Percentiles rank a stretch among this genome's conserved stretches.
Conservation (phyloP, 2,113 vertebrate species). For the Muntiacus muntjak region DNA sequence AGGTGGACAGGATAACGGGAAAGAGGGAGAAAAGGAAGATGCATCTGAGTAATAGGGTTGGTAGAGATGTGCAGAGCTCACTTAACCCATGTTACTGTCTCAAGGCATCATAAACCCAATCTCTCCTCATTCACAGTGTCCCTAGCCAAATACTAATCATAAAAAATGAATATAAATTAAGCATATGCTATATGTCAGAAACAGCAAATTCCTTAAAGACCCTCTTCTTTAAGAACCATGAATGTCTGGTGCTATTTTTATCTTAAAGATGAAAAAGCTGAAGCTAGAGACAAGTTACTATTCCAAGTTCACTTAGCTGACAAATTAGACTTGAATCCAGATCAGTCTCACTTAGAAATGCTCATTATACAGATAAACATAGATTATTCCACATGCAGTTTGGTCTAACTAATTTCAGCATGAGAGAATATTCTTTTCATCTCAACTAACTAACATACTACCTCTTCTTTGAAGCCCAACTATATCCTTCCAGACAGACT, state of each 20-base stretch:
- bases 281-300: not conserved
- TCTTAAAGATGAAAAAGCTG: constrained; percentile 1
- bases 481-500: not conserved
- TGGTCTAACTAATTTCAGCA: not conserved
- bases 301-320: not conserved
- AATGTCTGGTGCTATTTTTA: constrained; percentile 4
- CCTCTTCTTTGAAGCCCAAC: not conserved
- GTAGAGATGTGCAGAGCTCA: not conserved
- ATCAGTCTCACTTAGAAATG: not conserved
- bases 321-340: not conserved
- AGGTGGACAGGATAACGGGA: not conserved
- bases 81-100: not conserved
- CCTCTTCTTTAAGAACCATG: not conserved
- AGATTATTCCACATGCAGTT: not conserved
- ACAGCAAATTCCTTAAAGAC: not conserved
- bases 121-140: not conserved
- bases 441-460: not conserved
- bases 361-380: not conserved
- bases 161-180: not conserved
- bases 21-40: not conserved
- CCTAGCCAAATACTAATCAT: not conserved
- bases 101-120: not conserved
- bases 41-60: not conserved
- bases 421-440: not conserved
- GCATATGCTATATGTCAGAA: not conserved